These are phyloP conservation scores for Ceratitis capitata DNA, from an alignment of 1,140 invertebrate genomes.

Conservation along the genomic window DNA sequence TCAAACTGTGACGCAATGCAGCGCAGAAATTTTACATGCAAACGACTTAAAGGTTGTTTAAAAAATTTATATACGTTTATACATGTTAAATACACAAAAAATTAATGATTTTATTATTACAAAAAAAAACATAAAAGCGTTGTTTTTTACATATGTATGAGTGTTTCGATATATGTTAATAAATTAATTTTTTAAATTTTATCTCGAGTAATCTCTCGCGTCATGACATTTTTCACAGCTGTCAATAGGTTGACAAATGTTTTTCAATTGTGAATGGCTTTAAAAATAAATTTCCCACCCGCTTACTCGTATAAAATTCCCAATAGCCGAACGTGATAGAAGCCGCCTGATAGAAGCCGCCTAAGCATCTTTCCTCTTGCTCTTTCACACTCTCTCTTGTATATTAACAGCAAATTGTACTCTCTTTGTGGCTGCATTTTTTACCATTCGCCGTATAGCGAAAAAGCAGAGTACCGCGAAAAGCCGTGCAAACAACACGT, in stretches of 20 bases:
- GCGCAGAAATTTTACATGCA: too few relatives aligned
- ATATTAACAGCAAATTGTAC: not conserved
- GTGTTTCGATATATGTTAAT: too few relatives aligned
- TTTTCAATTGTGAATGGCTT: not conserved
- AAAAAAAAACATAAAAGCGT: too few relatives aligned
- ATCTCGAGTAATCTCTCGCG: too few relatives aligned
- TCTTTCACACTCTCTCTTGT: not conserved
- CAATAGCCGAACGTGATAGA: slow-evolving; percentile 36
- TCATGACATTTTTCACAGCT: not conserved
- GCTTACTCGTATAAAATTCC: not conserved
- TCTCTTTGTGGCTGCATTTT: not conserved
- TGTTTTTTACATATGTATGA: too few relatives aligned
- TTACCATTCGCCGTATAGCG: not conserved
- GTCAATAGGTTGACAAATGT: too few relatives aligned
- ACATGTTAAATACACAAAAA: too few relatives aligned
- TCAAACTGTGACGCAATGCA: too few relatives aligned
- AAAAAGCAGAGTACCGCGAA: slow-evolving; percentile 39
- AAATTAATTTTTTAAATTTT: too few relatives aligned
- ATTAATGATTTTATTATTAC: too few relatives aligned
- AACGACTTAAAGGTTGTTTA: too few relatives aligned
- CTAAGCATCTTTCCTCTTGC: not conserved
- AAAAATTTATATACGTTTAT: too few relatives aligned
- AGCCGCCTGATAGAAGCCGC: slow-evolving; percentile 45
- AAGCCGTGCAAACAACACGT: slow-evolving; percentile 43
- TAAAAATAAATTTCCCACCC: not conserved